Evolutionary conservation across 1,140 invertebrate genomes (phyloP).

Genomic region (Cataglyphis hispanica): DNA sequence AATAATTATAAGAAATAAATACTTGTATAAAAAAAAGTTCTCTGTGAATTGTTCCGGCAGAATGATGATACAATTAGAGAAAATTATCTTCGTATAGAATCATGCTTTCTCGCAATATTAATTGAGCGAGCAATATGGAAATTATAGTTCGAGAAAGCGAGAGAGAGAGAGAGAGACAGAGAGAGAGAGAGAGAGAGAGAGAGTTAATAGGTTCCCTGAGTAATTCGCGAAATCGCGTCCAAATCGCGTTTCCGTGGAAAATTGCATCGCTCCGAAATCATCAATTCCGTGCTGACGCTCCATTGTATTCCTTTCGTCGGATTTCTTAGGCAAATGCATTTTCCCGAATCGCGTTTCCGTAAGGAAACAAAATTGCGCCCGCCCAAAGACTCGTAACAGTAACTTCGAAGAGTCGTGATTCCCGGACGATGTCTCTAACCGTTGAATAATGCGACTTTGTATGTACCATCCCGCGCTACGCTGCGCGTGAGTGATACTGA

Average conservation of each 20-base stretch:
- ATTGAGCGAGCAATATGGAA: constrained; percentile 26
- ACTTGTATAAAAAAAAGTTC: neutral
- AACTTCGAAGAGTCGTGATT: neutral
- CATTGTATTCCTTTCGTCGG: constrained; percentile 27
- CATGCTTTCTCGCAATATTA: neutral
- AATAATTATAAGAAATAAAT: constrained; percentile 5
- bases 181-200: too few species aligned
- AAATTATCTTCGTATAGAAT: neutral
- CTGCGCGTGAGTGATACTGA: constrained; percentile 1
- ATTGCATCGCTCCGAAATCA: constrained; percentile 33
- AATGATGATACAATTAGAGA: neutral
- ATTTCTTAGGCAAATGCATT: constrained; percentile 44
- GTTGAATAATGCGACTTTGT: constrained; percentile 40
- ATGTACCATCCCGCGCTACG: neutral
- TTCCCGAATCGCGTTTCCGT: constrained; percentile 29
- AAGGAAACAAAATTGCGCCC: constrained; percentile 44
- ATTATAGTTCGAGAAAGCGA: neutral
- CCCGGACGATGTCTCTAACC: neutral
- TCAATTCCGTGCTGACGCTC: constrained; percentile 29
- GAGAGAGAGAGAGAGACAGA: too few species aligned
- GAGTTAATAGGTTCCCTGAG: constrained; percentile 41
- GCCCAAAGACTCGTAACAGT: constrained; percentile 20
- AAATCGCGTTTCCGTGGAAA: constrained; percentile 3
- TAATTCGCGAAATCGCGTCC: constrained; percentile 31
- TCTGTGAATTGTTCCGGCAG: neutral